These are phyloP conservation scores for Parnassius glacialis DNA, from an alignment of 2,888 invertebrate genomes.

Conservation along the genomic window DNA sequence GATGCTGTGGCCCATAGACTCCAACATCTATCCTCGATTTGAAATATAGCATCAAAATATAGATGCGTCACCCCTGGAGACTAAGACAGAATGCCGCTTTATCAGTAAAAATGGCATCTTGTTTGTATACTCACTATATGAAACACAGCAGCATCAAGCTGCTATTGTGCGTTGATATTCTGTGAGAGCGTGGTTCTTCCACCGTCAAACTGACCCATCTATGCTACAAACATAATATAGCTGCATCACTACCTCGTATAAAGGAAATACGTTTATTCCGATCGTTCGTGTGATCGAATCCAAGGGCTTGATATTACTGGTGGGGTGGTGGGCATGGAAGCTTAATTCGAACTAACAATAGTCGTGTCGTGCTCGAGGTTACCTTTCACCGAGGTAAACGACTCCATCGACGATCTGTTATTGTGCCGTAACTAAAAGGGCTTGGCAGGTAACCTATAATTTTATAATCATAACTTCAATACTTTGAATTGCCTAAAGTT, in stretches of 20 bases:
- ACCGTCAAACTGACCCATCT: too few species aligned
- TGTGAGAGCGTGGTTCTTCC: too few species aligned
- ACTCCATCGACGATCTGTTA: constrained; percentile 39
- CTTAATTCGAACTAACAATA: constrained; percentile 45
- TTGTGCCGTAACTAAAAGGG: constrained; percentile 39
- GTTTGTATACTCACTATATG: too few species aligned
- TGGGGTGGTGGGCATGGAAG: constrained; percentile 13
- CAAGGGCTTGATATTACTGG: constrained; percentile 3
- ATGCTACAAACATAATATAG: too few species aligned
- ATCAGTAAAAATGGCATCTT: too few species aligned
- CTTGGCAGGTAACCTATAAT: constrained; percentile 26
- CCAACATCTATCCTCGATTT: too few species aligned
- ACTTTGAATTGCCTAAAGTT: neutral
- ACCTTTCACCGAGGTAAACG: constrained; percentile 55
- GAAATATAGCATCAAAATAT: too few species aligned
- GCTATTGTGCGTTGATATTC: too few species aligned
- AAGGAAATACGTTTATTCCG: neutral
- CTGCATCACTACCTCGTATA: neutral
- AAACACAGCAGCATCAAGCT: too few species aligned
- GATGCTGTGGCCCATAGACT: too few species aligned
- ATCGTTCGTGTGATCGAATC: constrained; percentile 1
- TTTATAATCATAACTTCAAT: constrained; percentile 18
- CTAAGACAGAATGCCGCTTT: too few species aligned
- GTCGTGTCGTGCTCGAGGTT: constrained; percentile 48
- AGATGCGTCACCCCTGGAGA: too few species aligned